Conservation (phyloP, 1,140 invertebrate genomes). For the Antheraea pernyi region DNA sequence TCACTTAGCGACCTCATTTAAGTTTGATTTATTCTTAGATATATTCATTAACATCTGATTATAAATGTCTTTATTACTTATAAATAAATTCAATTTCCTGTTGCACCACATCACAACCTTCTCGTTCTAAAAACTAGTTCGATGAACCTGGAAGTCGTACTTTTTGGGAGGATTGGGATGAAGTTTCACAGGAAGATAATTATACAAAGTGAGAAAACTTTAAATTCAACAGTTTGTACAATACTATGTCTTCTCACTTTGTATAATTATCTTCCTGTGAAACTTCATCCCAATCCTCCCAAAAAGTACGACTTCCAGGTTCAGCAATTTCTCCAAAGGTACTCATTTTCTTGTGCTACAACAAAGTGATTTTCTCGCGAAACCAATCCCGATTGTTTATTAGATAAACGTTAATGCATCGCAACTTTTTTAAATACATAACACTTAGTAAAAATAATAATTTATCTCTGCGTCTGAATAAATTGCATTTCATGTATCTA, state of each 20-base stretch:
- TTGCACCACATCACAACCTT: neutral
- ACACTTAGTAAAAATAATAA: no score
- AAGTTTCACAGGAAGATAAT: conserved; percentile 25
- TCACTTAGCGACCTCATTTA: no score
- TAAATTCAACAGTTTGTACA: no score
- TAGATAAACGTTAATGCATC: no score
- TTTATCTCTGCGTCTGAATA: no score
- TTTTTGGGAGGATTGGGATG: conserved; percentile 70
- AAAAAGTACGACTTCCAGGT: conserved; percentile 50
- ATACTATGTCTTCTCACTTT: conserved; percentile 37
- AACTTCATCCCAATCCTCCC: conserved; percentile 68
- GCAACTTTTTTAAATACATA: no score
- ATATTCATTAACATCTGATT: neutral
- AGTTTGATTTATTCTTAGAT: neutral
- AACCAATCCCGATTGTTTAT: no score
- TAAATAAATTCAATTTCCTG: neutral
- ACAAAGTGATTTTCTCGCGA: no score
- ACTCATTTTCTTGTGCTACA: conserved; percentile 33
- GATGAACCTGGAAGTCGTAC: conserved; percentile 53
- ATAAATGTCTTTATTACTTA: neutral
- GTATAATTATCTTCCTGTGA: conserved; percentile 18
- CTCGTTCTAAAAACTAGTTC: neutral
- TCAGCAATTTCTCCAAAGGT: conserved; percentile 67
- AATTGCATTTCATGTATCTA: no score
- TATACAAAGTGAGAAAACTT: conserved; percentile 23